Percentiles rank a stretch among this genome's conserved stretches.
These are phyloP conservation scores for Mycalesis mineus DNA, from an alignment of 2,888 invertebrate species.

Conservation along the genomic window DNA sequence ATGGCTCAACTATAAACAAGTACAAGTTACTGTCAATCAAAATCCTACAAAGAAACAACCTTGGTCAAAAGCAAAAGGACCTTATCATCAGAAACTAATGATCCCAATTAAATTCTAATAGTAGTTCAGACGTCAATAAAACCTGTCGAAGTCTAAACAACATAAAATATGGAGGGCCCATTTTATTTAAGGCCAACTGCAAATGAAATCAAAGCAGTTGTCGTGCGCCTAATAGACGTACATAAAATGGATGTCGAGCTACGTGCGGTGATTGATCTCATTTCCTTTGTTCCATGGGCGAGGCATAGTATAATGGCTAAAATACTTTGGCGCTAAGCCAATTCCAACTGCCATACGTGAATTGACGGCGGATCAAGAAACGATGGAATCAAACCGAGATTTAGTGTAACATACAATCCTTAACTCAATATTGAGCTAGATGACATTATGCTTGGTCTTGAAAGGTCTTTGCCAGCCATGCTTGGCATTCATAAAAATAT, in stretches of 20 bases:
- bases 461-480: too few species aligned
- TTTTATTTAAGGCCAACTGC: background rate
- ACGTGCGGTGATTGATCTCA: slow-evolving; percentile 52
- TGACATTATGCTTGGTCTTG: background rate
- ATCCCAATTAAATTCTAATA: background rate
- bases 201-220: slow-evolving; percentile 10
- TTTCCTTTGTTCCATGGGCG: slow-evolving; percentile 52
- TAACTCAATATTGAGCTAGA: background rate
- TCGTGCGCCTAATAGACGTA: slow-evolving; percentile 17
- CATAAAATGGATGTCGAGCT: slow-evolving; percentile 21
- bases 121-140: background rate
- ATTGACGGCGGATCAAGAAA: slow-evolving; percentile 38
- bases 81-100: too few species aligned
- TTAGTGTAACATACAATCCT: slow-evolving; percentile 7
- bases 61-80: too few species aligned
- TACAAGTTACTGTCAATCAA: too few species aligned
- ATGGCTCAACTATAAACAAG: too few species aligned
- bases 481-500: too few species aligned
- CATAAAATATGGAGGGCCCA: background rate
- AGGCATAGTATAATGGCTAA: slow-evolving; percentile 53
- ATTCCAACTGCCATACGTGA: slow-evolving; percentile 47
- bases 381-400: slow-evolving; percentile 8
- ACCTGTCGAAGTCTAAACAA: background rate
- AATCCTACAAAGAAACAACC: too few species aligned
- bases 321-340: slow-evolving; percentile 64